These are phyloP conservation scores for Leptonema lineaticorne DNA, from an alignment of 1,140 invertebrate genomes.

Conservation along the genomic window DNA sequence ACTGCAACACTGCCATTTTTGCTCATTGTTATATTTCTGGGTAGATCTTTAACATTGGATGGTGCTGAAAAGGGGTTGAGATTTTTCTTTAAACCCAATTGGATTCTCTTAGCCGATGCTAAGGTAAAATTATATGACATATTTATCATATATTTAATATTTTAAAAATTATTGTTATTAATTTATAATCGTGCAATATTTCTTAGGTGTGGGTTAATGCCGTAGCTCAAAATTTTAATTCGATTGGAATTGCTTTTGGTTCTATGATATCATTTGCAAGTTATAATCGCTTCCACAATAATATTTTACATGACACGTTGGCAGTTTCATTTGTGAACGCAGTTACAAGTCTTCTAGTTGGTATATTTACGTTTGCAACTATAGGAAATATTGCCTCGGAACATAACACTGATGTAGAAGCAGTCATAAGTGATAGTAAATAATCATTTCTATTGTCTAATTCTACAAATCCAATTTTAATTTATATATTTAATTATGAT, in stretches of 20 bases:
- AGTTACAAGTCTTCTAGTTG: constrained; percentile 79
- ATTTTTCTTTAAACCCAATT: constrained; percentile 87
- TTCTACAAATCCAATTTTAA: too few species aligned
- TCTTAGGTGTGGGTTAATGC: constrained; percentile 86
- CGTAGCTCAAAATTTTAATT: constrained; percentile 90
- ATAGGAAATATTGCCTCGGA: constrained; percentile 84
- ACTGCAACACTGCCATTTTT: constrained; percentile 84
- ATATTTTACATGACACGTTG: constrained; percentile 81
- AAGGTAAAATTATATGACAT: constrained; percentile 55
- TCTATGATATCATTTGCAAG: constrained; percentile 94
- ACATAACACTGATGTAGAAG: constrained; percentile 73
- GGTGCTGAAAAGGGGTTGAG: constrained; percentile 76
- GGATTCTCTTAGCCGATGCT: constrained; percentile 78
- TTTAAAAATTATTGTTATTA: constrained; percentile 2
- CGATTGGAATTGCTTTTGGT: constrained; percentile 87
- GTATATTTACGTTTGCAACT: constrained; percentile 84
- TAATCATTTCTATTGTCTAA: too few species aligned
- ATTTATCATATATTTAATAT: background rate
- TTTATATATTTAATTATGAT: constrained; percentile 20
- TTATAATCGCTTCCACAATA: constrained; percentile 91
- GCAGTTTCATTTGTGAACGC: constrained; percentile 81
- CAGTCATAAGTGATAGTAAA: constrained; percentile 83
- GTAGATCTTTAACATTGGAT: constrained; percentile 76
- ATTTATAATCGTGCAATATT: constrained; percentile 32
- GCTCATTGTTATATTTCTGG: constrained; percentile 77